These are phyloP conservation scores for Drosophila nigromelanica DNA, from an alignment of 1,140 invertebrate species.

Conservation along the genomic window DNA sequence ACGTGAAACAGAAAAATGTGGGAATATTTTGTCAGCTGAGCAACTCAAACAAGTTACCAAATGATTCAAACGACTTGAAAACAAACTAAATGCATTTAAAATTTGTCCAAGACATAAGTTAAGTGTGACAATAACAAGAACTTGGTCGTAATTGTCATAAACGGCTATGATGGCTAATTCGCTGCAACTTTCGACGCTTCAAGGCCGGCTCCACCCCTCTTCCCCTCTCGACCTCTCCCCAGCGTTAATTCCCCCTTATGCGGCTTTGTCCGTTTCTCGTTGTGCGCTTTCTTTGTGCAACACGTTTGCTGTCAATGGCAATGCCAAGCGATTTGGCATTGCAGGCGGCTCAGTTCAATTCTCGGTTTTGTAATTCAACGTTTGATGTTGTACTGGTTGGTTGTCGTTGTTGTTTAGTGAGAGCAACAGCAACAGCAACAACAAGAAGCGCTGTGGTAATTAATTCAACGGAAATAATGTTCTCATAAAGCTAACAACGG, in stretches of 20 bases:
- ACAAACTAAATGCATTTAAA: background rate
- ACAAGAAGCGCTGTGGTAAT: constrained; percentile 44
- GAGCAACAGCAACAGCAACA: constrained; percentile 4
- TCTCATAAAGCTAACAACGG: constrained; percentile 32
- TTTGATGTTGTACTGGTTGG: constrained; percentile 5
- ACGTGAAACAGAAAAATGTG: too few relatives aligned
- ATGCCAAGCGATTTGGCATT: constrained; percentile 45
- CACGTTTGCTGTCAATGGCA: constrained; percentile 48
- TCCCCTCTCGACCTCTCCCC: background rate
- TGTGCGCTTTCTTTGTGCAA: constrained; percentile 44
- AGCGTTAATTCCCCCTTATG: background rate
- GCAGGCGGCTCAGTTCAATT: constrained; percentile 42
- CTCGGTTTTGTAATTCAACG: constrained; percentile 16
- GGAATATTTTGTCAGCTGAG: too few relatives aligned
- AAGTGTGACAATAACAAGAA: constrained; percentile 10
- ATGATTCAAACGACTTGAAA: background rate
- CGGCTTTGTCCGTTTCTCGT: background rate
- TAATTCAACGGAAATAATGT: constrained; percentile 75
- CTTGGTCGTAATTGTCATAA: constrained; percentile 20
- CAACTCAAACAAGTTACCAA: background rate
- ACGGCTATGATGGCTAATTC: constrained; percentile 28
- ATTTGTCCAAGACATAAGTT: too few relatives aligned
- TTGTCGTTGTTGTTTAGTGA: constrained; percentile 13
- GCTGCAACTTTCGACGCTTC: constrained; percentile 33
- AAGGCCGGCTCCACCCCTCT: constrained; percentile 7